These are phyloP conservation scores for Morus bassanus DNA, from an alignment of 2,797 vertebrate genomes.

Conservation along the genomic window DNA sequence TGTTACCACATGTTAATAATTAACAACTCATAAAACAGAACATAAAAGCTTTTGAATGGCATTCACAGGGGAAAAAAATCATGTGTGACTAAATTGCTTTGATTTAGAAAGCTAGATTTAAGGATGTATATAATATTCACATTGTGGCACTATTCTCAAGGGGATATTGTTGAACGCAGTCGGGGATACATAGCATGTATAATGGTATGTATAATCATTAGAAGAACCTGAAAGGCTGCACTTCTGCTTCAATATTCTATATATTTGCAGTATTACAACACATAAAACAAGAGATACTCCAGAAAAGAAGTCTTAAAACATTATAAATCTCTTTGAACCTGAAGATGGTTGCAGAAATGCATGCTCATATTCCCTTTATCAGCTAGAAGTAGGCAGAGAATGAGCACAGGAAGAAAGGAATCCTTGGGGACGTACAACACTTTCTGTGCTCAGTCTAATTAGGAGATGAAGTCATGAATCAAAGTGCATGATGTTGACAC, in stretches of 20 bases:
- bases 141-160: neutral
- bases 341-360: neutral
- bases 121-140: neutral
- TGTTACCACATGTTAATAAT: neutral
- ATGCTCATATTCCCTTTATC: neutral
- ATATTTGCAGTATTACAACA: neutral
- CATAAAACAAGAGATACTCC: neutral
- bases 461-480: neutral
- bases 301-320: neutral
- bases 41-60: neutral
- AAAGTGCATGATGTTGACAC: accelerated
- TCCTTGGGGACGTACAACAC: neutral
- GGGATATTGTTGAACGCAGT: neutral
- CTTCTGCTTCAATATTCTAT: neutral
- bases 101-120: neutral
- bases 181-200: accelerated
- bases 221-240: neutral
- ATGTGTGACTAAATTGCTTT: neutral
- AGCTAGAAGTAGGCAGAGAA: neutral
- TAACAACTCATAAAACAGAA: neutral
- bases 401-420: neutral
- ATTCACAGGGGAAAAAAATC: neutral
- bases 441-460: neutral
- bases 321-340: neutral
- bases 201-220: neutral